A percentile compares a stretch with the other conserved stretches of the same genome.
phyloP scores from a whole-genome alignment of 2,113 vertebrate genomes.

The Festucalex cinctus region DNA sequence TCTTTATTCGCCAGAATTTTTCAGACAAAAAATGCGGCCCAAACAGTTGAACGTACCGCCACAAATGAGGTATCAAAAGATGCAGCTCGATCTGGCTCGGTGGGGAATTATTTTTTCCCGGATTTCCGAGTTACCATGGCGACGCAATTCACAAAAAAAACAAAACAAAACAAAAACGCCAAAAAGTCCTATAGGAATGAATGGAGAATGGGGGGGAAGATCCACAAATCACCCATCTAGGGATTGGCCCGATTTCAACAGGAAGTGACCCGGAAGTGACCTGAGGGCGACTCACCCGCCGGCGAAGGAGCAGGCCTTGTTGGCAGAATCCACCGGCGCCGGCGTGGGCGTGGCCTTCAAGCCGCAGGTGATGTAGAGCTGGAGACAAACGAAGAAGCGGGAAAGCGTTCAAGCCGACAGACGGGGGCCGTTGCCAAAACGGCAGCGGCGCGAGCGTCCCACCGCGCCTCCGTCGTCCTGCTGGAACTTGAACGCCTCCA shows the following conservation, averaged over 20 bases:
- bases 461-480: slow-evolving; percentile 33
- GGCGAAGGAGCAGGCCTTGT: slow-evolving; percentile 62
- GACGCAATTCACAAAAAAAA: no score
- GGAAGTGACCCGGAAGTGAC: no score
- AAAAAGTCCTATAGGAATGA: not conserved
- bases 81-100: no score
- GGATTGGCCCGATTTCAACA: no score
- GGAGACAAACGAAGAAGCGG: not conserved
- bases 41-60: no score
- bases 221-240: no score
- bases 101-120: not conserved
- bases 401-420: no score
- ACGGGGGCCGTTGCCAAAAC: not conserved
- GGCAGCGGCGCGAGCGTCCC: not conserved
- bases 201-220: not conserved
- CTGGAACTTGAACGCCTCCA: slow-evolving; percentile 62
- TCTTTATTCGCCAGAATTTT: no score
- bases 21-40: no score
- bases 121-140: no score
- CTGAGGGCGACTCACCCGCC: slow-evolving; percentile 50
- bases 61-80: no score
- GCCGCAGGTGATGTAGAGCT: slow-evolving; percentile 60
- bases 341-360: slow-evolving; percentile 35
- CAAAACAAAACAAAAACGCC: no score
- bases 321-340: slow-evolving; percentile 7